Evolutionary conservation across 1,140 invertebrate genomes (phyloP), one percentile per base, ranked within the genome.

Genomic region (Brachystomella parvula): DNA sequence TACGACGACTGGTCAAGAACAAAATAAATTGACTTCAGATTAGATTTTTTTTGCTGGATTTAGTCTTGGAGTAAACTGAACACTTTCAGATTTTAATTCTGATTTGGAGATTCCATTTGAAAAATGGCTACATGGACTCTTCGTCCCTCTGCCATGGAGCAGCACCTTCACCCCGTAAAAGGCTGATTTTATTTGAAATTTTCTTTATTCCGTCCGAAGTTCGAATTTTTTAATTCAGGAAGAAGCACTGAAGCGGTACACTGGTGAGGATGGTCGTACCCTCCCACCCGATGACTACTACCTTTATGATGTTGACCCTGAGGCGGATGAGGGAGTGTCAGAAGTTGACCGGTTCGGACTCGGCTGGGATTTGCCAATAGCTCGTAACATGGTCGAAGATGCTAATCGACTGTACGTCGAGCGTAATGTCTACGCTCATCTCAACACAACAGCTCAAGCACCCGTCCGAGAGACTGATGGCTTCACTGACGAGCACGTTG

Each of bases 401-500:
- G 19, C 17, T 9, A 60, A 17, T 15, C 15, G 31, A 29, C 19
- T 60, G 9, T 60, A 60, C 58, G 29, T 60, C 29, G 58, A 60
- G 21, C 58, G 58, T 9, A 60, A 60, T 31, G 3, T 60, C 28
- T 31, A 26, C 29, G 58, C 58, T 12, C 32, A 60, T 24, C 32
- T 60, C 19, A 15, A 19, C 24, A 6, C 49, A 21, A 9, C 49
- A 12, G 6, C 53, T 24, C 53, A 21, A 9, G 6, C 6, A 57
- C 53, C 53, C n/a, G 6, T 9, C 6, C 12, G 6, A 9, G 53
- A 29, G 28, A 21, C 6, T 6, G 21, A 57, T 21, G 6, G 6
- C 12, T 29, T 12, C n/a, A 24, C 53, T 57, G 53, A 71, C 15
- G 64, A 66, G 17, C 3, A 68, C 1, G 35, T 68, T 6, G 58